Evolutionary conservation across 2,888 invertebrate species (phyloP).

Genomic region (Pseudococcus longispinus): DNA sequence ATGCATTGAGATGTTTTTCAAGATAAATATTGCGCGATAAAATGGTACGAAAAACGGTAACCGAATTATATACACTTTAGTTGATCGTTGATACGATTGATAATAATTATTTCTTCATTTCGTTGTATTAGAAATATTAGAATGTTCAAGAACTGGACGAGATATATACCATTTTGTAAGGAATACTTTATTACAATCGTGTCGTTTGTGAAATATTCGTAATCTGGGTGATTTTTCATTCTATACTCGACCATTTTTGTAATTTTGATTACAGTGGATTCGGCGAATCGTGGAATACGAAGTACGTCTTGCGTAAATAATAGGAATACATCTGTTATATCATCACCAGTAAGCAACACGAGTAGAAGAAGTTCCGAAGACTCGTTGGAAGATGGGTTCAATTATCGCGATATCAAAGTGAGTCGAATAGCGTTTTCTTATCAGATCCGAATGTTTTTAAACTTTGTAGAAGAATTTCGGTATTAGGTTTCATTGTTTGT

Average conservation of each 20-base stretch:
- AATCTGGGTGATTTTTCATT: neutral
- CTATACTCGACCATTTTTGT: neutral
- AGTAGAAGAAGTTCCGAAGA: slow-evolving; percentile 90
- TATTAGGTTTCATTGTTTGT: slow-evolving; percentile 1
- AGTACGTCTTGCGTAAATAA: slow-evolving; percentile 52
- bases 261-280: slow-evolving; percentile 33
- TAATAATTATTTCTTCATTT: neutral
- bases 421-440: no score
- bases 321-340: slow-evolving; percentile 57
- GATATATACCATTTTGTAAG: slow-evolving; percentile 38
- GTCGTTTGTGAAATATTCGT: neutral
- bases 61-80: neutral
- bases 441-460: neutral
- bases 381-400: slow-evolving; percentile 81
- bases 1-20: slow-evolving; percentile 11
- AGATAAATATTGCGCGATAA: slow-evolving; percentile 24
- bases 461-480: neutral
- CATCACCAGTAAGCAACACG: slow-evolving; percentile 60
- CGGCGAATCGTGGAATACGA: slow-evolving; percentile 44
- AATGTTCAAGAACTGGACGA: slow-evolving; percentile 20
- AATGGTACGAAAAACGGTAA: neutral
- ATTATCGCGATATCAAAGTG: slow-evolving; percentile 75
- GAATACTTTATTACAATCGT: neutral
- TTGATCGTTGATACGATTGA: slow-evolving; percentile 13
- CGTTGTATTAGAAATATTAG: slow-evolving; percentile 5